phyloP scores from a whole-genome alignment of 2,113 vertebrate species.

The Antigone vipio region DNA sequence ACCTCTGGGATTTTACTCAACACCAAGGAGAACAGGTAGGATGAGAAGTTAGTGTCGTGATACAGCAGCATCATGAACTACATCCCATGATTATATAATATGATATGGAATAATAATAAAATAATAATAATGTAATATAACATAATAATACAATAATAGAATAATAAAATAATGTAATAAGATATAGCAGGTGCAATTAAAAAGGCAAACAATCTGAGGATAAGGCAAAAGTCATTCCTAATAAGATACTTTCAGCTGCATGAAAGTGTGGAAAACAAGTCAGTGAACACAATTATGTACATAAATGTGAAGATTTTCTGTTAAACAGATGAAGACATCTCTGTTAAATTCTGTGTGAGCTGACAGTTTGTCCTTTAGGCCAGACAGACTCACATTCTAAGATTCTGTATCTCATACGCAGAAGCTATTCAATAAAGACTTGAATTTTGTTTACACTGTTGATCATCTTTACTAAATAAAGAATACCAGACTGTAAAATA shows the following conservation, averaged over 20 bases:
- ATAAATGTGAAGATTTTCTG: not conserved
- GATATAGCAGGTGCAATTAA: not conserved
- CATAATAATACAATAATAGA: not conserved
- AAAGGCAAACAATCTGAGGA: not conserved
- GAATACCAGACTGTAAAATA: not conserved
- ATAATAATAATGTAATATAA: too few species aligned
- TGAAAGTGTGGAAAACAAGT: not conserved
- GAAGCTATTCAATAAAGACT: not conserved
- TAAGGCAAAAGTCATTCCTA: not conserved
- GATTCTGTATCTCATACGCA: not conserved
- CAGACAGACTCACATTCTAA: not conserved
- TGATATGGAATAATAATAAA: too few species aligned
- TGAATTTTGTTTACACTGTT: not conserved
- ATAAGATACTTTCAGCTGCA: not conserved
- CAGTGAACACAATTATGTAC: not conserved
- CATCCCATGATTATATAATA: not conserved
- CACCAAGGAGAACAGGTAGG: not conserved
- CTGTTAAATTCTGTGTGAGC: not conserved
- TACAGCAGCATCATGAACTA: not conserved
- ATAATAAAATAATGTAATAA: not conserved
- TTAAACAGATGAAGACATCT: not conserved
- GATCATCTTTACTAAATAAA: not conserved
- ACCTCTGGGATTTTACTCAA: not conserved
- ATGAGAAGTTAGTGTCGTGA: not conserved
- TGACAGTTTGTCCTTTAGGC: not conserved